A percentile compares a stretch with the other conserved stretches of the same genome.
Conservation (phyloP, 2,113 vertebrate genomes). For the Entomyzon cyanotis region DNA sequence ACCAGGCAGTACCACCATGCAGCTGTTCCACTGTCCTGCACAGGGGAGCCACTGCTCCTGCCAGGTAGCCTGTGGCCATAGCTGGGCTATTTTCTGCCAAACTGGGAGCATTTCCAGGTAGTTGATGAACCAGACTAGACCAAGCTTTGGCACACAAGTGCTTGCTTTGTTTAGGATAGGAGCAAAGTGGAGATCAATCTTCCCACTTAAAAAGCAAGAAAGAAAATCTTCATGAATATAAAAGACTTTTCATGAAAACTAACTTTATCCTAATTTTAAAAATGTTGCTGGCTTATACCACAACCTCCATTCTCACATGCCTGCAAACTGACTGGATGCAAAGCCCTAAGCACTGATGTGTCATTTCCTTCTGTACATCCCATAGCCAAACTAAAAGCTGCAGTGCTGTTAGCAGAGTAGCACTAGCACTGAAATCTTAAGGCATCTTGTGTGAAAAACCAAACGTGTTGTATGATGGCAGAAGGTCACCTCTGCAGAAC, state of each 20-base stretch:
- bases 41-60: neutral
- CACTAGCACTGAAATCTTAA: neutral
- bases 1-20: neutral
- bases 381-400: neutral
- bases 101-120: neutral
- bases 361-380: neutral
- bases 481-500: neutral
- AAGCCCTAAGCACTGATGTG: neutral
- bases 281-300: neutral
- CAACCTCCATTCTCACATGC: neutral
- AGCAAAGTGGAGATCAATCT: neutral
- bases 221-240: neutral
- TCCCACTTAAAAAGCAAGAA: neutral
- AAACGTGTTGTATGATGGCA: neutral
- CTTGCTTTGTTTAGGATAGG: neutral
- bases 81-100: neutral
- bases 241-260: neutral
- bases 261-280: neutral
- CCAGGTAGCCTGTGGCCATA: neutral
- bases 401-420: neutral
- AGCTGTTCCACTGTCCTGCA: fast-evolving
- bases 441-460: neutral
- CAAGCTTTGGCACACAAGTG: neutral
- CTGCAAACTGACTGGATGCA: neutral
- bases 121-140: neutral